A percentile compares a stretch with the other conserved stretches of the same genome.
Evolutionary conservation across 2,888 invertebrate species (phyloP).

Genomic region (Nineta flava): DNA sequence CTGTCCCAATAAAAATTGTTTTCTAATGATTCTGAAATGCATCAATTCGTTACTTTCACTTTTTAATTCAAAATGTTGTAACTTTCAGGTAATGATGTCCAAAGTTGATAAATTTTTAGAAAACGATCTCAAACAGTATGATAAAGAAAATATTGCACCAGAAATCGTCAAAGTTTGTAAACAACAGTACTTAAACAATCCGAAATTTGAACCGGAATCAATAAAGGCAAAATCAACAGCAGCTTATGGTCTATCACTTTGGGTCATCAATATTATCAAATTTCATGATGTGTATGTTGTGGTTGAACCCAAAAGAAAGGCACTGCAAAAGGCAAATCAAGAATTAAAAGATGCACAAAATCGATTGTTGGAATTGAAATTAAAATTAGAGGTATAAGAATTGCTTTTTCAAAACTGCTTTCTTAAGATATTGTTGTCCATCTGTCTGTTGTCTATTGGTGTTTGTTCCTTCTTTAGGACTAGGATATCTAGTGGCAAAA

Average conservation of each 20-base stretch:
- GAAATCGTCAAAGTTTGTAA: slow-evolving; percentile 64
- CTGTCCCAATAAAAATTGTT: too few species aligned
- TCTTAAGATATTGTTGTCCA: not conserved
- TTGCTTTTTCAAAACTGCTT: slow-evolving; percentile 10
- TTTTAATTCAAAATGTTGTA: too few species aligned
- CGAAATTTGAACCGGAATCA: slow-evolving; percentile 72
- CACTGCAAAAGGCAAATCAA: slow-evolving; percentile 69
- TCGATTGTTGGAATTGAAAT: slow-evolving; percentile 60
- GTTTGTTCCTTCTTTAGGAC: too few species aligned
- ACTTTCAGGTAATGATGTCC: slow-evolving; percentile 63
- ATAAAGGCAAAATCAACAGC: slow-evolving; percentile 76
- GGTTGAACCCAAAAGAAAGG: slow-evolving; percentile 81
- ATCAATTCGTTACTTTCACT: too few species aligned
- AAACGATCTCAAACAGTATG: slow-evolving; percentile 60
- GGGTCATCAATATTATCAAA: slow-evolving; percentile 84
- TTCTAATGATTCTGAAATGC: too few species aligned
- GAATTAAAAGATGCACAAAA: slow-evolving; percentile 70
- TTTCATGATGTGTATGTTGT: slow-evolving; percentile 83
- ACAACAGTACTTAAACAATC: slow-evolving; percentile 42
- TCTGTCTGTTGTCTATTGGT: too few species aligned
- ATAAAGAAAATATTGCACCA: slow-evolving; percentile 85
- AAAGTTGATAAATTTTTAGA: slow-evolving; percentile 77
- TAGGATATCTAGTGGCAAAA: too few species aligned
- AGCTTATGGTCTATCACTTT: slow-evolving; percentile 84
- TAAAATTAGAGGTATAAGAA: slow-evolving; percentile 38